phyloP scores from a whole-genome alignment of 2,113 vertebrate genomes.

The Numenius arquata region DNA sequence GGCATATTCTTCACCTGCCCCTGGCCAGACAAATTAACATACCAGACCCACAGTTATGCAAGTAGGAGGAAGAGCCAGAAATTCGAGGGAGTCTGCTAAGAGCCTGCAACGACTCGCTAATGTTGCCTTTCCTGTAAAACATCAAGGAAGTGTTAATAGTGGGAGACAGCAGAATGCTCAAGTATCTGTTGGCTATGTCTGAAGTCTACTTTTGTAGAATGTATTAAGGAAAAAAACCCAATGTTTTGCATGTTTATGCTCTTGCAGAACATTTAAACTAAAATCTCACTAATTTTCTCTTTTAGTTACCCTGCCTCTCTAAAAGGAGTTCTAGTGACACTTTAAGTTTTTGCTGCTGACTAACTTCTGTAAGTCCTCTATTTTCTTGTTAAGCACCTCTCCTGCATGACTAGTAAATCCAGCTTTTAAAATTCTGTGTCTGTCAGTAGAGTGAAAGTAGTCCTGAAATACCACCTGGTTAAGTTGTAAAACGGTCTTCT shows the following conservation, averaged over 20 bases:
- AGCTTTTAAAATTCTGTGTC: neutral
- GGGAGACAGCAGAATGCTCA: neutral
- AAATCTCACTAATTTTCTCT: slow-evolving; percentile 49
- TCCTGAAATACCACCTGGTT: neutral
- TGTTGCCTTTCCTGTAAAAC: neutral
- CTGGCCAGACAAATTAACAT: neutral
- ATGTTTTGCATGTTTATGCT: neutral
- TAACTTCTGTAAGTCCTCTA: slow-evolving; percentile 61
- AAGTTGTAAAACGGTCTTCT: neutral
- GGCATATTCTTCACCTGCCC: neutral
- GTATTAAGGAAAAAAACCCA: too few species aligned
- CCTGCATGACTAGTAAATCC: neutral
- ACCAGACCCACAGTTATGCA: neutral
- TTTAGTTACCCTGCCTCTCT: slow-evolving; percentile 39
- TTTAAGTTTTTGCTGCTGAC: slow-evolving; percentile 36
- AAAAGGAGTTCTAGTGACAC: slow-evolving; percentile 39
- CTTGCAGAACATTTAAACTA: neutral
- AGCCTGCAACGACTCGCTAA: neutral
- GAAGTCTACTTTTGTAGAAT: neutral
- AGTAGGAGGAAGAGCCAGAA: neutral
- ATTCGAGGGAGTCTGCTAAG: neutral
- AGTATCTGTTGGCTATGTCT: neutral
- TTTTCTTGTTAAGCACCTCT: neutral
- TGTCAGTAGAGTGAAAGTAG: neutral
- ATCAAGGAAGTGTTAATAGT: neutral